phyloP scores from a whole-genome alignment of 2,113 vertebrate species.

The Miniopterus natalensis region DNA sequence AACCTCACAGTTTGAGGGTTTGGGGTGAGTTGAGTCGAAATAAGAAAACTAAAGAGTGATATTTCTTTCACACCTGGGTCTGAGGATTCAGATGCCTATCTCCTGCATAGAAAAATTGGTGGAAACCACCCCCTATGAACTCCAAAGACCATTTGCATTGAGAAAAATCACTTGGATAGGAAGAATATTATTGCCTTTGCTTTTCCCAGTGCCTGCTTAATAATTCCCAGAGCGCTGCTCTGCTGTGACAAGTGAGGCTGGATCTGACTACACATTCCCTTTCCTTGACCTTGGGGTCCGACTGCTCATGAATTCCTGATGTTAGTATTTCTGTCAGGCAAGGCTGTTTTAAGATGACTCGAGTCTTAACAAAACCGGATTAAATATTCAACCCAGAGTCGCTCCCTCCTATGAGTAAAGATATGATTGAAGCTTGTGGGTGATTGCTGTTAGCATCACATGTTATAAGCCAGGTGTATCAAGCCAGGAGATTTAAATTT shows the following conservation, averaged over 20 bases:
- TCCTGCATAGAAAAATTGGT: background rate
- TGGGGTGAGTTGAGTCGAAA: background rate
- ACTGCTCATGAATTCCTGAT: slow-evolving; percentile 48
- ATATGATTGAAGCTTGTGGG: slow-evolving; percentile 12
- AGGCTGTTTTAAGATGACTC: slow-evolving; percentile 17
- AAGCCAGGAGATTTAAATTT: slow-evolving; percentile 52
- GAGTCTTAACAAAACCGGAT: slow-evolving; percentile 61
- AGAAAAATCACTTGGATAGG: background rate
- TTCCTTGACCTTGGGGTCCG: slow-evolving; percentile 21
- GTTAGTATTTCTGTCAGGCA: slow-evolving; percentile 47
- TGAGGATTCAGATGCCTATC: background rate
- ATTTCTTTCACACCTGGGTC: background rate
- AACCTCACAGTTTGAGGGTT: background rate
- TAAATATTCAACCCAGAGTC: slow-evolving; percentile 53
- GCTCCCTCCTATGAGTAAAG: slow-evolving; percentile 51
- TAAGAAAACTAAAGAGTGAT: background rate
- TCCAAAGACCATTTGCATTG: slow-evolving; percentile 22
- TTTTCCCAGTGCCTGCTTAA: background rate
- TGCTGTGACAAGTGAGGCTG: slow-evolving; percentile 16
- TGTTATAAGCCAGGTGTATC: slow-evolving; percentile 57
- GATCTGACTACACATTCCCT: background rate
- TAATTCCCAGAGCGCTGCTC: background rate
- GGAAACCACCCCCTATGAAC: background rate
- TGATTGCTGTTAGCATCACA: background rate
- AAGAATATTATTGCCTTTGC: background rate